Evolutionary conservation across 2,113 vertebrate genomes (phyloP).

Genomic region (human (Homo sapiens)): DNA sequence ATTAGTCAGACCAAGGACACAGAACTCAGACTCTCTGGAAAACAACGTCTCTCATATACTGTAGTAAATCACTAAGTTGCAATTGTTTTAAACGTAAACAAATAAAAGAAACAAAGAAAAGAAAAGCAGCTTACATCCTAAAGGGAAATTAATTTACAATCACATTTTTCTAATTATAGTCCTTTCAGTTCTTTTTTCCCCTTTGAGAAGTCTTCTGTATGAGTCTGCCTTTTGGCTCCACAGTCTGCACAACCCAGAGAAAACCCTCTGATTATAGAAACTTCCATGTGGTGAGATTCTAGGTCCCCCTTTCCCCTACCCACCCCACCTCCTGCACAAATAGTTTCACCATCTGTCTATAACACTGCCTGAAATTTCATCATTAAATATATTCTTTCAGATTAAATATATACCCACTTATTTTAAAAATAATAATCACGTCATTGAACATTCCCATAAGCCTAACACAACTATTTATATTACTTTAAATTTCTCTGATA

Average conservation of each 20-base stretch:
- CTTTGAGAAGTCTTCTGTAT: slow-evolving; percentile 1
- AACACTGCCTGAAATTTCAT: slow-evolving; percentile 49
- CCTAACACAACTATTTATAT: neutral
- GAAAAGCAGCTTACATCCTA: slow-evolving; percentile 12
- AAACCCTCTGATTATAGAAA: slow-evolving; percentile 49
- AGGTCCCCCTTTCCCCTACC: neutral
- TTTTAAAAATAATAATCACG: slow-evolving; percentile 40
- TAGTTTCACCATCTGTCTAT: slow-evolving; percentile 62
- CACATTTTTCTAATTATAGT: neutral
- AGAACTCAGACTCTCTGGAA: neutral
- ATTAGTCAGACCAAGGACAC: neutral
- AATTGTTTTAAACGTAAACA: neutral
- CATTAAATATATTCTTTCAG: slow-evolving; percentile 49
- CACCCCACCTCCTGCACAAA: slow-evolving; percentile 13
- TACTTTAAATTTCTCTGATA: slow-evolving; percentile 22
- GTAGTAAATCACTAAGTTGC: neutral
- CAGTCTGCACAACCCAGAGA: slow-evolving; percentile 22
- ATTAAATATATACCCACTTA: slow-evolving; percentile 37
- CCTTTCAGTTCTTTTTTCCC: neutral
- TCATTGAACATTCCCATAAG: slow-evolving; percentile 19
- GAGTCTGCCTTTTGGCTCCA: neutral
- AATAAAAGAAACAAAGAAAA: slow-evolving; percentile 1
- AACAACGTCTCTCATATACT: neutral
- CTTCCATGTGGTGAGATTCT: slow-evolving; percentile 48
- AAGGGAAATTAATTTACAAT: slow-evolving; percentile 34